Conservation (phyloP, 2,888 invertebrate genomes). For the Rhingia rostrata region DNA sequence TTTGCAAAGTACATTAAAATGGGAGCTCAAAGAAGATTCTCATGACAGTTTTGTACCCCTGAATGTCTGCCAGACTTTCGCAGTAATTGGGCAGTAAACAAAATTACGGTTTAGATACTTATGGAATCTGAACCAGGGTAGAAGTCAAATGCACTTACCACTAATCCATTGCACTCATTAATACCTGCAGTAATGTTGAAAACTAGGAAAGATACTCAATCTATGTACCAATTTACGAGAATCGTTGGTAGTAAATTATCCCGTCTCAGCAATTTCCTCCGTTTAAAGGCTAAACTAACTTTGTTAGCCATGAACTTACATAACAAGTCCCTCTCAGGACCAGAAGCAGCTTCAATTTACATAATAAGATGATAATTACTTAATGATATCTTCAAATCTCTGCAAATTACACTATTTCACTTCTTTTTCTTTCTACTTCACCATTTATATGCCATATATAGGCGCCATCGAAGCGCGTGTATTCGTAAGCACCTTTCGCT, state of each 20-base stretch:
- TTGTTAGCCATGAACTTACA: slow-evolving; percentile 42
- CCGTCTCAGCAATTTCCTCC: not conserved
- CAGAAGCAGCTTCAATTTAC: slow-evolving; percentile 53
- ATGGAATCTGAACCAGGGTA: too few relatives aligned
- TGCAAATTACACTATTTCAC: slow-evolving; percentile 44
- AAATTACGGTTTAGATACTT: too few relatives aligned
- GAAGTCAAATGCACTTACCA: too few relatives aligned
- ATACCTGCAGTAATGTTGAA: too few relatives aligned
- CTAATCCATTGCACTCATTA: too few relatives aligned
- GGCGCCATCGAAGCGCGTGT: slow-evolving; percentile 50
- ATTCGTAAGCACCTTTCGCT: slow-evolving; percentile 55
- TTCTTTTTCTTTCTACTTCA: not conserved
- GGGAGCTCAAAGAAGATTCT: too few relatives aligned
- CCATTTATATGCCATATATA: slow-evolving; percentile 44
- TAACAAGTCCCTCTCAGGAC: slow-evolving; percentile 14
- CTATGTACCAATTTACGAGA: too few relatives aligned
- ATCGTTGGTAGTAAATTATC: not conserved
- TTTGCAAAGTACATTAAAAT: too few relatives aligned
- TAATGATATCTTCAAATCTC: slow-evolving; percentile 72
- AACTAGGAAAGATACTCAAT: too few relatives aligned
- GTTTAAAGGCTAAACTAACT: not conserved
- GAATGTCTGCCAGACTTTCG: too few relatives aligned
- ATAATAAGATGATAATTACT: slow-evolving; percentile 72
- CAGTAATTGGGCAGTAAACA: too few relatives aligned
- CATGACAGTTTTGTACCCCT: too few relatives aligned